Evolutionary conservation across 2,888 invertebrate genomes (phyloP), one percentile per base, ranked within the genome.

Genomic region (Limnephilus lunatus): DNA sequence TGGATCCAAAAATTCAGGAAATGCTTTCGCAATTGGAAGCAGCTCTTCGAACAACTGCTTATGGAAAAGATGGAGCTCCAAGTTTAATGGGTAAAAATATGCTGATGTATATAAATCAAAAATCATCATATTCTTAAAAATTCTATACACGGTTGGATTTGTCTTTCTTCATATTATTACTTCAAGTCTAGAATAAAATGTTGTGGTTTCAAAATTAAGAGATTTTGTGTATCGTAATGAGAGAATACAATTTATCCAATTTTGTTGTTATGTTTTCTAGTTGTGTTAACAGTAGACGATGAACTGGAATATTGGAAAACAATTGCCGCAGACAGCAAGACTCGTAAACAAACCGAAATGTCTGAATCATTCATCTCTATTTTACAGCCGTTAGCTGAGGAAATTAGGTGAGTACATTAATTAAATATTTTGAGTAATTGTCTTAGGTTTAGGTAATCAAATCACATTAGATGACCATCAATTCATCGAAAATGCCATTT

Each of bases 221-320:
- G 9, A 7, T n/a, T 68, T 25, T 25, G 2, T 68, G 25, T 9
- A 68, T 25, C 25, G 2, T 15, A 53, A 19, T 19, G 19, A 53
- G 19, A 53, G 53, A 53, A 19, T 25, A 82, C 19, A 31, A 11
- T 86, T 44, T 19, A 86, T 39, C 39, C 9, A 30, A 48, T 86
- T 25, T 25, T n/a, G 1, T n/a, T 44, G 19, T 87, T 91, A 85
- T 89, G 92, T 82, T 81, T 95, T 95, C 80, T 94, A 97, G 98
- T 97, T 87, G 97, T 98, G 89, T 95, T 97, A 94, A 96, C 96
- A 81, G 96, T 98, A 85, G 96, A 97, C 93, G 97, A 98, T 95
- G 98, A 98, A 95, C 95, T 97, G 85, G 96, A 97, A 94, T 97
- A 97, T 94, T 98, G 98, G 98, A 96, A 96, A 93, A 96, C 96